Conservation (phyloP, 2,113 vertebrate genomes). For the Cercopithecus mona region DNA sequence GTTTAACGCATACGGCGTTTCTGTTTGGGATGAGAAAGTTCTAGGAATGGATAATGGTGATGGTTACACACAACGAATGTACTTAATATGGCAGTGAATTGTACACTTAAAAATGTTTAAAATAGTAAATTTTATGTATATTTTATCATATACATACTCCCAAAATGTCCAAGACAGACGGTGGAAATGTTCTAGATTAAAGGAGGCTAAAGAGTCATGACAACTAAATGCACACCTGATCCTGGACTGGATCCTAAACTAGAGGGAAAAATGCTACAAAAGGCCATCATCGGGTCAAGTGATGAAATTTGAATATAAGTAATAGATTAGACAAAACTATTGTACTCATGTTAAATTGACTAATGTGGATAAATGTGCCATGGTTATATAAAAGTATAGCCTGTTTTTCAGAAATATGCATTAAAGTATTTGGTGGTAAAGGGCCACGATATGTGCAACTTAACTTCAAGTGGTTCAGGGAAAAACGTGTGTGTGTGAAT, state of each 20-base stretch:
- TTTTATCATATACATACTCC: neutral
- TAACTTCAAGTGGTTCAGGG: neutral
- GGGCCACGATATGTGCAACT: neutral
- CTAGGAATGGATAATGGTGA: neutral
- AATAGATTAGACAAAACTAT: neutral
- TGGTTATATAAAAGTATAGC: neutral
- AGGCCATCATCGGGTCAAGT: neutral
- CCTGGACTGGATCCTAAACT: neutral
- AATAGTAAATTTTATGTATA: neutral
- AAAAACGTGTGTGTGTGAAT: neutral
- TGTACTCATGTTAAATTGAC: neutral
- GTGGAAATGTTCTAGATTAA: neutral
- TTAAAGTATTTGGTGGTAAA: neutral
- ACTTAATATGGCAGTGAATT: neutral
- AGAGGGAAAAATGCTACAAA: neutral
- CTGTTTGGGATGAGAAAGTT: neutral
- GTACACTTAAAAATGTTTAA: neutral
- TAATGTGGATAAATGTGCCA: neutral
- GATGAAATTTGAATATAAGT: neutral
- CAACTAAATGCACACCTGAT: neutral
- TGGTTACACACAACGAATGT: neutral
- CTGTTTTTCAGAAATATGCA: neutral
- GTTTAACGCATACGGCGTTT: neutral
- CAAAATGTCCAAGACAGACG: neutral
- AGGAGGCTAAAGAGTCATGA: neutral